phyloP scores from a whole-genome alignment of 2,113 vertebrate genomes.

The Aleadryas rufinucha region DNA sequence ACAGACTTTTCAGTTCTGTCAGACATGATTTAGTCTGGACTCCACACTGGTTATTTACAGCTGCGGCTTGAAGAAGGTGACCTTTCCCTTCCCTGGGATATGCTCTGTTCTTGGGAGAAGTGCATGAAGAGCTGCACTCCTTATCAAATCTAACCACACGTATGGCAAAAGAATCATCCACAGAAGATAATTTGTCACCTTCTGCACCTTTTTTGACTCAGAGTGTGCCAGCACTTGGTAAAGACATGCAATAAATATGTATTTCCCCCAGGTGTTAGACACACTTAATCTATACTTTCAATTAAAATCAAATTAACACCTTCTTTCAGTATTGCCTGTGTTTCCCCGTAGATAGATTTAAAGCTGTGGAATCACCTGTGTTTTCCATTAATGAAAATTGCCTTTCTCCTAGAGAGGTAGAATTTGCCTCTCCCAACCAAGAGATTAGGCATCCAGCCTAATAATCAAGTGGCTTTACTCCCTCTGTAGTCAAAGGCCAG shows the following conservation, averaged over 20 bases:
- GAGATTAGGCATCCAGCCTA: background rate
- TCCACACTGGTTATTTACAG: background rate
- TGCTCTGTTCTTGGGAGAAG: background rate
- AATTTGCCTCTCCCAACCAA: background rate
- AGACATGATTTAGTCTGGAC: background rate
- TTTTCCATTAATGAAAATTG: background rate
- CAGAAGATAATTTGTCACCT: background rate
- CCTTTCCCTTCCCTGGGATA: background rate
- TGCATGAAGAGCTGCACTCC: background rate
- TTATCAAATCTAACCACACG: background rate
- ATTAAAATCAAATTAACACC: background rate
- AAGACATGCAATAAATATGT: background rate
- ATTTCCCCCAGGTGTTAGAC: background rate
- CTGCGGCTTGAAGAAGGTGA: background rate
- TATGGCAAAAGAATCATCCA: background rate
- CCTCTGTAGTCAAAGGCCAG: background rate
- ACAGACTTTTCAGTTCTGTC: background rate
- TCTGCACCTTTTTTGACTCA: background rate
- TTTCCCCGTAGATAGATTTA: background rate
- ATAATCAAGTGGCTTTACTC: background rate
- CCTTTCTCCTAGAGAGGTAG: background rate
- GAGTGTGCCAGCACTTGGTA: background rate
- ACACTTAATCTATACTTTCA: background rate
- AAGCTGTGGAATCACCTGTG: background rate
- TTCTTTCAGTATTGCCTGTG: background rate